Conservation (phyloP, 1,140 invertebrate genomes). For the Mya arenaria region DNA sequence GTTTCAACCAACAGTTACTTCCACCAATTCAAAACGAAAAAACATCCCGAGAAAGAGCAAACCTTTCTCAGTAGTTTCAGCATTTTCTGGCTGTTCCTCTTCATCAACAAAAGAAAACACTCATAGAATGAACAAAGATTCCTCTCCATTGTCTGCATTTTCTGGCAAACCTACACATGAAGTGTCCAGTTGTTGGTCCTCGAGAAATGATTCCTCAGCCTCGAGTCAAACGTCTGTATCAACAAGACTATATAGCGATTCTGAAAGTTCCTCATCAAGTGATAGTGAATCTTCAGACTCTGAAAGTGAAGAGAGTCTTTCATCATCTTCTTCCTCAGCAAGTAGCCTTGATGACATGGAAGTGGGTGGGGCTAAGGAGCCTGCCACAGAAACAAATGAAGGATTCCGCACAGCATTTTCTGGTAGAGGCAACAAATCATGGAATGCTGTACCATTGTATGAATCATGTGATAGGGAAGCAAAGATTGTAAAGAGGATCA, state of each 20-base stretch:
- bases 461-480: too few species aligned
- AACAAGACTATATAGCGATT: not conserved
- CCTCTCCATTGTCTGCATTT: not conserved
- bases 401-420: not conserved
- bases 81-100: not conserved
- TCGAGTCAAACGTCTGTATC: not conserved
- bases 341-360: not conserved
- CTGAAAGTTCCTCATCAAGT: not conserved
- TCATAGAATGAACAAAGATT: not conserved
- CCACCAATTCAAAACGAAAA: not conserved
- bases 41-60: not conserved
- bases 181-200: not conserved
- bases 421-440: slow-evolving; percentile 1
- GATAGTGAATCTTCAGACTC: not conserved
- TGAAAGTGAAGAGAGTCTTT: not conserved
- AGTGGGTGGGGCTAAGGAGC: not conserved
- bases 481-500: too few species aligned
- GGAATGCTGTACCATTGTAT: slow-evolving; percentile 34
- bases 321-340: not conserved
- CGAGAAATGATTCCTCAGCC: not conserved
- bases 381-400: not conserved
- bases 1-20: not conserved
- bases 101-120: not conserved
- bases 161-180: not conserved
- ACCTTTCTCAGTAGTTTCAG: not conserved